Base-by-base conservation (phyloP, 2,888 invertebrate genomes). In the Rhimphoctona megacephalus region DNA sequence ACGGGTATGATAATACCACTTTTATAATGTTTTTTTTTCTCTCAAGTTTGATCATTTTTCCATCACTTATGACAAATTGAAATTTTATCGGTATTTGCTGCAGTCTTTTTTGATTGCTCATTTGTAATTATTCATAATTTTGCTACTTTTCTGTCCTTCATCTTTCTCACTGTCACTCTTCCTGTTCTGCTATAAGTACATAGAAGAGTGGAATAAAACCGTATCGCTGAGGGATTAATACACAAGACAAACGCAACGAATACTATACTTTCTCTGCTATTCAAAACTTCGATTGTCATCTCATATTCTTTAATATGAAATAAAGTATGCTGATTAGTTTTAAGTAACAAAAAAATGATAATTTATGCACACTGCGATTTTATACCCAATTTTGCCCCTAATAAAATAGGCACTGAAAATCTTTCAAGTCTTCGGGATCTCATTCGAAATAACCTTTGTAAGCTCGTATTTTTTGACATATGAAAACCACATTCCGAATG, bases 11-110 rank as follows among this genome's bases (percentile, higher is more conserved):
- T 72, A 33, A 52, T 46, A 30, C 9, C 19, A 11, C 25, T 72
- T 52, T 52, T 72, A 25, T 2, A 52, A 30, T 52, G 19, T 52
- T 36, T 30, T 46, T 46, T n/a, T 36, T 25, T n/a, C 6, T 7
- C 1, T 49, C 25, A 30, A 30, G 30, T 30, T 14, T 2, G 30
- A 30, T 61, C 30, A 2, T 30, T 49, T 30, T 17, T 8, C 30
- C 30, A 49, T 49, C 11, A 70, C 25, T 46, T 30, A 70, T 70
- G 43, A 70, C 22, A 49, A 70, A 70, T 70, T 70, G 30, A 14
- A 30, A 46, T 30, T 19, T 49, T 70, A 43, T 70, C 70, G 49
- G 6, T 46, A 30, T 70, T 30, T 49, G 1, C 43, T 4, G 6
- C 19, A 7, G 19, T 43, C 14, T 7, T 61, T 25, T 57, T 25